phyloP scores from a whole-genome alignment of 2,888 invertebrate genomes.

The Notodonta dromedarius region DNA sequence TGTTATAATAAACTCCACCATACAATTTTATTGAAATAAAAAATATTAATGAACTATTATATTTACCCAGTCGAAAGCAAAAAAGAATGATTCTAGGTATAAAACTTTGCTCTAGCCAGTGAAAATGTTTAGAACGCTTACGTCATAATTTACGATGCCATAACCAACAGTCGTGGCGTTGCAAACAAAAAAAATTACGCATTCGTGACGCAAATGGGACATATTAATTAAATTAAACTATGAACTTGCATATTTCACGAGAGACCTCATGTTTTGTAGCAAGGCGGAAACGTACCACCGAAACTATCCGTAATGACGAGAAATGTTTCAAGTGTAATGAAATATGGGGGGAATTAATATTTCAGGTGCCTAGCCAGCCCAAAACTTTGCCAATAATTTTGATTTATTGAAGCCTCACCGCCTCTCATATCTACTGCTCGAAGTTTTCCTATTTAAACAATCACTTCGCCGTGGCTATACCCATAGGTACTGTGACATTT shows the following conservation, averaged over 20 bases:
- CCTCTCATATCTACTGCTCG: constrained; percentile 54
- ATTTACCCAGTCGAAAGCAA: too few species aligned
- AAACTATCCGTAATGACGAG: constrained; percentile 53
- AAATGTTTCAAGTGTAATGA: constrained; percentile 59
- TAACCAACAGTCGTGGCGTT: too few species aligned
- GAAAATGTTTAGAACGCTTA: too few species aligned
- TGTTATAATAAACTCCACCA: too few species aligned
- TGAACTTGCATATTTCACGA: constrained; percentile 33
- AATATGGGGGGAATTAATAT: constrained; percentile 63
- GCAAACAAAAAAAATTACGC: constrained; percentile 1
- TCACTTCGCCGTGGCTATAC: constrained; percentile 36
- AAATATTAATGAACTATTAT: too few species aligned
- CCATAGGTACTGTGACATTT: constrained; percentile 20
- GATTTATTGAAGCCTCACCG: constrained; percentile 64
- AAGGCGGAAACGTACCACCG: constrained; percentile 32
- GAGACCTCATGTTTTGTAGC: constrained; percentile 26
- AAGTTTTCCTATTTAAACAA: constrained; percentile 66
- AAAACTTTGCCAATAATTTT: constrained; percentile 71
- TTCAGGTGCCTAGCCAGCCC: constrained; percentile 61
- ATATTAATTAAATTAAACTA: constrained; percentile 31
- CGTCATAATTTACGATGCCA: too few species aligned
- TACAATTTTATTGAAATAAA: too few species aligned
- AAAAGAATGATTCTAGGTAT: too few species aligned
- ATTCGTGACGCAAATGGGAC: constrained; percentile 5
- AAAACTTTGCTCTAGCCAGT: too few species aligned